A percentile compares a stretch with the other conserved stretches of the same genome.
Conservation (phyloP, 2,113 vertebrate species). For the Macrotus californicus region DNA sequence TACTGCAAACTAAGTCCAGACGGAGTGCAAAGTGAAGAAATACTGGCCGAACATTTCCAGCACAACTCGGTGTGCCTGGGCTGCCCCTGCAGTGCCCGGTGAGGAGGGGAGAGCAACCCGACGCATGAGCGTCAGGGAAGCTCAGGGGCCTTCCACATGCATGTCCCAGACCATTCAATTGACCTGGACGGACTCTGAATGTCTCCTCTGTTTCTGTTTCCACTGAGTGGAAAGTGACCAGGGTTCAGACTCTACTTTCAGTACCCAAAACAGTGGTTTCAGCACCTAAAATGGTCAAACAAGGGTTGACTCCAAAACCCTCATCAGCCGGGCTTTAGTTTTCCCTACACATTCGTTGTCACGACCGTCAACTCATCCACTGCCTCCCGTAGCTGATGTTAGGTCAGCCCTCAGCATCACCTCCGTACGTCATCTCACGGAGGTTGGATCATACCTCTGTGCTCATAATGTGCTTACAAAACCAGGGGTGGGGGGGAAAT, state of each 20-base stretch:
- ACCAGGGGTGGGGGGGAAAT: not conserved
- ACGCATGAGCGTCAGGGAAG: accelerated
- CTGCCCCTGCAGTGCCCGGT: accelerated
- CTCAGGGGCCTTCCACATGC: accelerated
- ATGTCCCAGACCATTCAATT: not conserved
- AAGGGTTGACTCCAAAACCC: not conserved
- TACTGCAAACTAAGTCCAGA: conserved; percentile 21
- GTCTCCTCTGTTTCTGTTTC: not conserved
- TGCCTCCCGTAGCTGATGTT: not conserved
- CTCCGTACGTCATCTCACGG: not conserved
- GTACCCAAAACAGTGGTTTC: not conserved
- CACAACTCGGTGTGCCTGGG: not conserved
- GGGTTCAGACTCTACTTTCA: not conserved
- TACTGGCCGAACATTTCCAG: not conserved
- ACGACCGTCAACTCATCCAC: not conserved
- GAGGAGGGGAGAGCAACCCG: not conserved
- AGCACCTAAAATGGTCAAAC: not conserved
- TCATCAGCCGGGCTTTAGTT: not conserved
- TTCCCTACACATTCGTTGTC: not conserved
- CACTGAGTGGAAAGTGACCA: not conserved
- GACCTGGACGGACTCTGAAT: not conserved
- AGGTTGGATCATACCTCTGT: not conserved
- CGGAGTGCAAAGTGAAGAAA: not conserved
- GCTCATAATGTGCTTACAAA: not conserved
- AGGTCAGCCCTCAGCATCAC: not conserved